Percentiles rank a stretch among this genome's conserved stretches.
Evolutionary conservation across 2,113 vertebrate genomes (phyloP).

Genomic region (Tylochromis polylepis): DNA sequence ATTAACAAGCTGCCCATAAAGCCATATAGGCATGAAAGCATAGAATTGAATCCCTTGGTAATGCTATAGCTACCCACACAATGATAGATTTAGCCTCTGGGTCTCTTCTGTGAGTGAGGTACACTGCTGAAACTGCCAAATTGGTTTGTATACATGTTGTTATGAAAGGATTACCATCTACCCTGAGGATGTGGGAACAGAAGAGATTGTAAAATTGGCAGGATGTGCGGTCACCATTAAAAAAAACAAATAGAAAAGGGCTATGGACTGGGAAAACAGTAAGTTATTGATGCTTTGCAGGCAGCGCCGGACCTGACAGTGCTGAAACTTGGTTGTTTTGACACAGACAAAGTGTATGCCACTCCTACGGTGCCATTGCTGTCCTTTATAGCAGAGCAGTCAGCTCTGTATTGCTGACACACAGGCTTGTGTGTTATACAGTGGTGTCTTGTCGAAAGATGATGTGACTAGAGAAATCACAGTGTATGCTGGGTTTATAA

Average conservation of each 20-base stretch:
- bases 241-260: constrained; percentile 20
- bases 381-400: constrained; percentile 31
- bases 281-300: constrained; percentile 5
- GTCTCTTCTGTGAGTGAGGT: constrained; percentile 52
- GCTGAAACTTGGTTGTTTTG: constrained; percentile 40
- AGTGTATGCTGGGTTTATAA: background rate
- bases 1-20: constrained; percentile 56
- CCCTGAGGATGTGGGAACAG: constrained; percentile 57
- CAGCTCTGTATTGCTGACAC: constrained; percentile 39
- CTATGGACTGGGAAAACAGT: background rate
- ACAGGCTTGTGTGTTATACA: background rate
- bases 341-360: constrained; percentile 41
- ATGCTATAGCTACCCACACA: constrained; percentile 55
- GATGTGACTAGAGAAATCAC: constrained; percentile 28
- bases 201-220: constrained; percentile 58
- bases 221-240: constrained; percentile 42
- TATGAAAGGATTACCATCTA: constrained; percentile 66
- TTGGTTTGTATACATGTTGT: constrained; percentile 68
- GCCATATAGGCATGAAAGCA: constrained; percentile 42
- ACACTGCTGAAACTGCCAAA: constrained; percentile 63
- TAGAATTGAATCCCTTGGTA: constrained; percentile 42
- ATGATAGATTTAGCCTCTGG: constrained; percentile 58
- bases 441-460: constrained; percentile 35
- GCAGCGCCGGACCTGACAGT: constrained; percentile 7
- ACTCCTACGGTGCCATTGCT: background rate